Evolutionary conservation across 1,140 invertebrate genomes (phyloP), one percentile per base, ranked within the genome.

Genomic region (Heliconius hewitsoni): DNA sequence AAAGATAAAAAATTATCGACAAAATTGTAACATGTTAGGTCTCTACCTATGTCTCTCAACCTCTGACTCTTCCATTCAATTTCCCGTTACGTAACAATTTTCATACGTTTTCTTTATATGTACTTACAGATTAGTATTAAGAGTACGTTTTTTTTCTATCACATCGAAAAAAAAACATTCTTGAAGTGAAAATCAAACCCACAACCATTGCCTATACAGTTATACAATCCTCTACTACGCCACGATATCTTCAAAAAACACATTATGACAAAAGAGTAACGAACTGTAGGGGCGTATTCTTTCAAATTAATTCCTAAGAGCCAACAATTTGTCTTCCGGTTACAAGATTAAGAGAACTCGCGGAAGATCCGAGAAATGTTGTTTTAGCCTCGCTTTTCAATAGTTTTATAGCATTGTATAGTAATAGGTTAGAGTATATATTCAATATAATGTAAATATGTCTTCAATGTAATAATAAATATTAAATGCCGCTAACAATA

Each of bases 251-350:
- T 27, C 55, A 16, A 30, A 81, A 87, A 88, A 86, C 87, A 84
- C 85, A 77, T 85, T 88, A 89, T 88, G 86, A 89, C 85, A 90
- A 90, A 66, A 86, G 89, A 90, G 85, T 87, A 88, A 89, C 86
- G 84, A 86, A 60, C 84, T 80, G 74, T 79, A 81, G 82, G 82
- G 85, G 83, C 83, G 86, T 85, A 85, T 87, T 87, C 86, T 86
- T 85, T 86, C 79, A 91, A 92, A 92, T 92, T 92, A 92, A 92
- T 92, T 89, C 86, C 83, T 89, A 88, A 90, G 86, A 86, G 86
- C 81, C 82, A 82, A 80, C 86, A 85, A 91, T 91, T 92, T 89
- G 87, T 91, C 88, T 90, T 85, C 81, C 72, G 70, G 73, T 82
- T 78, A 84, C 80, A 87, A 89, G 89, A 92, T 92, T 86, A 89